Evolutionary conservation across 2,888 invertebrate genomes (phyloP), one percentile per base, ranked within the genome.

Genomic region (Eilema griseolum): DNA sequence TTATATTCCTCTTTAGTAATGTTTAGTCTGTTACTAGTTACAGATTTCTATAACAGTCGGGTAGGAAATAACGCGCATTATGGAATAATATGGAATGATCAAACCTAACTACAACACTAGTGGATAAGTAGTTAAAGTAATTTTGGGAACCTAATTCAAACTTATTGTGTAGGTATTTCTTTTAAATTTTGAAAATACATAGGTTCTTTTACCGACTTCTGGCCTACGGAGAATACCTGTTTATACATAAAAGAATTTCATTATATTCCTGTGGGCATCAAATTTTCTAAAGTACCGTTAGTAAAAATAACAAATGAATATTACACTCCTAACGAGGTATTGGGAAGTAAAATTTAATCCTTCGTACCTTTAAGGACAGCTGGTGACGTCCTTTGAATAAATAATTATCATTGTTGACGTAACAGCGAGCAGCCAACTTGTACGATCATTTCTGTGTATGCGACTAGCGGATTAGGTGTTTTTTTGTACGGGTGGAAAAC

Each of bases 381-480:
- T 46, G 73, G 62, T 71, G 76, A 75, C 73, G 74, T 72, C 28
- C 46, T 41, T 71, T 75, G 81, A 78, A 81, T 81, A 78, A 67
- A 66, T 80, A 80, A 81, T 78, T 71, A 14, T 33, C 33, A 16
- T 57, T 20, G 23, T 66, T 31, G 56, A 56, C 52, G 57, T 57
- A 37, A 16, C n/a, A 23, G 52, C 31, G 2, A 11, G n/a, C 14
- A n/a, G 3, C 16, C 24, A 66, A 52, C 1, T 57, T 23, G 8
- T 52, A 28, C 23, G 23, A 64, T 64, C 64, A n/a, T 52, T 31
- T 59, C 26, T 12, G 24, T 24, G 26, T 20, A 46, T 46, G 20
- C 46, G 46, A 52, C 1, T 52, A n/a, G n/a, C n/a, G n/a, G n/a
- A 16, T 2, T 28, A 4, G 33, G 16, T 41, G 41, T 16, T 16